A percentile compares a stretch with the other conserved stretches of the same genome.
These are phyloP conservation scores for Pelusios castaneus DNA, from an alignment of 2,113 vertebrate species.

Conservation along the genomic window DNA sequence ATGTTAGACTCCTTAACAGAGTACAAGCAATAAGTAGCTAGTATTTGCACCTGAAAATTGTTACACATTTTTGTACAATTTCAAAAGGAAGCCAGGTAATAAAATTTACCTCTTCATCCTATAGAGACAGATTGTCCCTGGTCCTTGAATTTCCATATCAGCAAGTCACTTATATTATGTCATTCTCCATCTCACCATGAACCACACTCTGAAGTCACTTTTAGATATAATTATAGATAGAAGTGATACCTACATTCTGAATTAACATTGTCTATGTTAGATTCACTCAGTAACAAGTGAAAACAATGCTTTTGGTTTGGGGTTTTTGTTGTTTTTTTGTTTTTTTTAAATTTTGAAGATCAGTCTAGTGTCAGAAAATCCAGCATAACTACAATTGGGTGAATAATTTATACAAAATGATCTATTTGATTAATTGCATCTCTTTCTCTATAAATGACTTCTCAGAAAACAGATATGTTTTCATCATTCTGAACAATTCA, in stretches of 20 bases:
- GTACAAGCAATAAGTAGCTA: neutral
- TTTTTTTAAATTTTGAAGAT: neutral
- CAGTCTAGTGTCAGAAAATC: neutral
- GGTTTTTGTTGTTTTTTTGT: too few species aligned
- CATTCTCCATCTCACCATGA: neutral
- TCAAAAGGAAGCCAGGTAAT: neutral
- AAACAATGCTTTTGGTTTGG: too few species aligned
- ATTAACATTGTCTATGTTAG: neutral
- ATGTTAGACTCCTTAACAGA: neutral
- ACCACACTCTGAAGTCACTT: neutral
- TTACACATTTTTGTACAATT: neutral
- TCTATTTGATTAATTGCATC: neutral
- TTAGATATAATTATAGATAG: neutral
- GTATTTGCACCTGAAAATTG: neutral
- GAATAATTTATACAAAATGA: neutral
- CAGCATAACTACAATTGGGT: neutral
- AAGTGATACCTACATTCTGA: neutral
- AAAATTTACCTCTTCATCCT: fast-evolving
- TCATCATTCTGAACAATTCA: neutral
- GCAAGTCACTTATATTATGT: neutral
- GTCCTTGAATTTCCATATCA: neutral
- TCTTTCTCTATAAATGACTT: neutral
- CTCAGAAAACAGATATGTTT: fast-evolving
- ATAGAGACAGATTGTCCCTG: neutral
- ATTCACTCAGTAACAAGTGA: neutral